A percentile compares a stretch with the other conserved stretches of the same genome.
Conservation (phyloP, 2,888 invertebrate genomes). For the Calameuta filiformis region DNA sequence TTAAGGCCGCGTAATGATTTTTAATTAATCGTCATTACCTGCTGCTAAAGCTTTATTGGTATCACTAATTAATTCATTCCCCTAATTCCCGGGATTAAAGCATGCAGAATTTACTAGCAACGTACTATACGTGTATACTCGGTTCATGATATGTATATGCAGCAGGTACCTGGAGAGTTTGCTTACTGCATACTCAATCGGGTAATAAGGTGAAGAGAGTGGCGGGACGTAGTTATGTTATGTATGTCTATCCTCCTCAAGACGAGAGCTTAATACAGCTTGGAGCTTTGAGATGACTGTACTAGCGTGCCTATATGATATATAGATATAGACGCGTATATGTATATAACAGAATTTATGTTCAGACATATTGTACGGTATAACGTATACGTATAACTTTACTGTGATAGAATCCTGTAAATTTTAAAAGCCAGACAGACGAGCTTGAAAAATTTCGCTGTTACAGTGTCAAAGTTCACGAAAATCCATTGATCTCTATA, state of each 20-base stretch:
- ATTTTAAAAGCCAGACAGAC: not conserved
- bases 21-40: not conserved
- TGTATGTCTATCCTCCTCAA: not conserved
- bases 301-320: not conserved
- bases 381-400: not conserved
- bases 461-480: not conserved
- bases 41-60: not conserved
- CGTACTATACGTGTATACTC: not conserved
- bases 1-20: not conserved
- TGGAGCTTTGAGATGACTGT: not conserved
- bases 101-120: not conserved
- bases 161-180: not conserved
- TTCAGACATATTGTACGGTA: not conserved
- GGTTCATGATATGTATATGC: not conserved
- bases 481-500: not conserved
- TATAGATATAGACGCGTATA: not conserved
- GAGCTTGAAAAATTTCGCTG: not conserved
- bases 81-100: not conserved
- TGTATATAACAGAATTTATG: not conserved
- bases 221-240: not conserved
- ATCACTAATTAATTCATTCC: not conserved
- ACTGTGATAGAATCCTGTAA: not conserved
- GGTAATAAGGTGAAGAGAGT: not conserved
- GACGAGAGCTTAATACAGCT: not conserved
- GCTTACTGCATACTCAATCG: not conserved